Evolutionary conservation across 2,888 invertebrate genomes (phyloP).

Genomic region (Tinea trinotella): DNA sequence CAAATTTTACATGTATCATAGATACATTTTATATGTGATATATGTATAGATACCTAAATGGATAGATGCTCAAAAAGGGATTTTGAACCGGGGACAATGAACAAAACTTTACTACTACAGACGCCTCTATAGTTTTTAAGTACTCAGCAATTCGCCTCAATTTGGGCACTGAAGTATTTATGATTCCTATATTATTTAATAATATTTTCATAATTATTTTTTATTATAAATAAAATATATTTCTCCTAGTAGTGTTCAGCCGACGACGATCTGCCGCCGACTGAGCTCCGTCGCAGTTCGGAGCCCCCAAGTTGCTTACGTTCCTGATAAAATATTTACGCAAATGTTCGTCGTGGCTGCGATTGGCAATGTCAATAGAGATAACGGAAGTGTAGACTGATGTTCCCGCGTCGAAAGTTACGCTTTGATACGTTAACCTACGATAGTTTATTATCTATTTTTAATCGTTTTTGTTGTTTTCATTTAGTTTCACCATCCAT

Average conservation of each 20-base stretch:
- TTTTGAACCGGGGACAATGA: no score
- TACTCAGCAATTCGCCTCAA: no score
- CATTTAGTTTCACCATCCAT: no score
- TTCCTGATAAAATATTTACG: slow-evolving; percentile 56
- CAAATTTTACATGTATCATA: no score
- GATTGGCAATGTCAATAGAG: slow-evolving; percentile 16
- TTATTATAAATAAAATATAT: slow-evolving; percentile 10
- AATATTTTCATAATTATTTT: not conserved
- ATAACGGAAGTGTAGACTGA: slow-evolving; percentile 11
- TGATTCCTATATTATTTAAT: no score
- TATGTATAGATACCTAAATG: no score
- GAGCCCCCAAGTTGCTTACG: slow-evolving; percentile 53
- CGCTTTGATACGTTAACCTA: not conserved
- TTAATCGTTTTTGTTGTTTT: not conserved
- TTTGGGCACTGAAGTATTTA: no score
- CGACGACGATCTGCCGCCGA: slow-evolving; percentile 63
- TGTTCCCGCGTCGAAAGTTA: slow-evolving; percentile 11
- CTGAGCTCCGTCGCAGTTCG: slow-evolving; percentile 34
- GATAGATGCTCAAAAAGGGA: no score
- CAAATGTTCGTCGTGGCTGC: slow-evolving; percentile 41
- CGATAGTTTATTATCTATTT: not conserved
- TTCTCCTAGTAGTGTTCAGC: slow-evolving; percentile 38
- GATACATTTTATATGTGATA: no score
- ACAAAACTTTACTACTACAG: no score
- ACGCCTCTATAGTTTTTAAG: no score